phyloP scores from a whole-genome alignment of 2,888 invertebrate genomes.

The Coremacera marginata region DNA sequence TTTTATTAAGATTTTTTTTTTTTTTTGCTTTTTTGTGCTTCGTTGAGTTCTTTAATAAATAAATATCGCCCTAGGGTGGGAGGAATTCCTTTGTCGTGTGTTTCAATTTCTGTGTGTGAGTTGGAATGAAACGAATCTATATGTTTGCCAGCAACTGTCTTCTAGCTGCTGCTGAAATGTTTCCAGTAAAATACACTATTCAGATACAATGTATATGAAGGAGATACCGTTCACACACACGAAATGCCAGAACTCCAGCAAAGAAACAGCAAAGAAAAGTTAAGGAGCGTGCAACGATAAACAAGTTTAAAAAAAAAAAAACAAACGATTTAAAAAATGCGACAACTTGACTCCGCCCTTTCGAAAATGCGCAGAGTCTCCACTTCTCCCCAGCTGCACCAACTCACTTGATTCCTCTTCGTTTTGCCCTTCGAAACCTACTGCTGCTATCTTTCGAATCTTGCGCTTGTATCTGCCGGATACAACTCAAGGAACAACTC shows the following conservation, averaged over 20 bases:
- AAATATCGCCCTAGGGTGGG: neutral
- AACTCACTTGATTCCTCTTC: neutral
- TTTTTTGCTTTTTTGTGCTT: neutral
- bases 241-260: neutral
- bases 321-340: neutral
- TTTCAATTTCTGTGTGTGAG: neutral
- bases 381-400: neutral
- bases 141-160: neutral
- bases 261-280: constrained; percentile 5
- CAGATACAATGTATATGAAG: neutral
- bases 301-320: neutral
- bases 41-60: neutral
- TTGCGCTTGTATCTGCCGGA: neutral
- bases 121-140: constrained; percentile 16
- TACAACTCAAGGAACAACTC: constrained; percentile 20
- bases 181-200: neutral
- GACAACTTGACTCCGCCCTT: constrained; percentile 30
- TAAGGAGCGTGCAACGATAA: neutral
- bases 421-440: neutral
- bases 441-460: neutral
- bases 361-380: constrained; percentile 23
- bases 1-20: too few species aligned
- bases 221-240: neutral
- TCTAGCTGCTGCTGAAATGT: neutral
- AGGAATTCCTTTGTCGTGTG: neutral